phyloP scores from a whole-genome alignment of 2,113 vertebrate species.

The Miniopterus natalensis region DNA sequence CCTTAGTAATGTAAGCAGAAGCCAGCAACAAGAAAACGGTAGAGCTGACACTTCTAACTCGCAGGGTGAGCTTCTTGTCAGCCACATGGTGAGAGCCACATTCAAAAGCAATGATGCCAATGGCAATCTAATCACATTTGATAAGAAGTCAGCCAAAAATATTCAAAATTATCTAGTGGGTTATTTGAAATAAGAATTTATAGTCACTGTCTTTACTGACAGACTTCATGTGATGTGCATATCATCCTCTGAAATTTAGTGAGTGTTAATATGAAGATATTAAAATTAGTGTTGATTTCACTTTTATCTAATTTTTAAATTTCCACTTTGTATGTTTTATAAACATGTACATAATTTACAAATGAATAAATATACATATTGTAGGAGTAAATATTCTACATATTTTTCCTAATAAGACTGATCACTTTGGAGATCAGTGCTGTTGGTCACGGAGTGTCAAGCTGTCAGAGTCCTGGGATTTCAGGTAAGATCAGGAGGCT shows the following conservation, averaged over 20 bases:
- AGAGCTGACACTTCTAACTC: background rate
- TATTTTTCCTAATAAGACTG: slow-evolving; percentile 4
- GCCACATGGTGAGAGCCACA: background rate
- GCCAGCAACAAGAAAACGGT: background rate
- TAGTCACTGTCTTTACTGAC: background rate
- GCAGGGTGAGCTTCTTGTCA: slow-evolving; percentile 3
- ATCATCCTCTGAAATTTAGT: slow-evolving; percentile 41
- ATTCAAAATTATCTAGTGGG: slow-evolving; percentile 28
- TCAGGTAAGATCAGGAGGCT: slow-evolving; percentile 28
- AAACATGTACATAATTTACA: slow-evolving; percentile 31
- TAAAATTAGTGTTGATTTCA: slow-evolving; percentile 19
- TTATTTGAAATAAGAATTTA: slow-evolving; percentile 41
- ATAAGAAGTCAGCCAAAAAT: slow-evolving; percentile 41
- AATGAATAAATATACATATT: slow-evolving; percentile 12
- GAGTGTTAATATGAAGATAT: slow-evolving; percentile 46
- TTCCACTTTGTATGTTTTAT: slow-evolving; percentile 47
- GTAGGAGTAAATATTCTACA: background rate
- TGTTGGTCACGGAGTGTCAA: background rate
- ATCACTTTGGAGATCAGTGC: slow-evolving; percentile 10
- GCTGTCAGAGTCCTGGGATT: background rate
- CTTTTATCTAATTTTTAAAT: slow-evolving; percentile 48
- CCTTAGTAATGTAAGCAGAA: slow-evolving; percentile 18
- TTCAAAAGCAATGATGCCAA: slow-evolving; percentile 24
- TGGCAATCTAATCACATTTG: background rate
- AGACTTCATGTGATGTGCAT: background rate